Evolutionary conservation across 2,888 invertebrate genomes (phyloP), one percentile per base, ranked within the genome.

Genomic region (Rotaria magnacalcarata): DNA sequence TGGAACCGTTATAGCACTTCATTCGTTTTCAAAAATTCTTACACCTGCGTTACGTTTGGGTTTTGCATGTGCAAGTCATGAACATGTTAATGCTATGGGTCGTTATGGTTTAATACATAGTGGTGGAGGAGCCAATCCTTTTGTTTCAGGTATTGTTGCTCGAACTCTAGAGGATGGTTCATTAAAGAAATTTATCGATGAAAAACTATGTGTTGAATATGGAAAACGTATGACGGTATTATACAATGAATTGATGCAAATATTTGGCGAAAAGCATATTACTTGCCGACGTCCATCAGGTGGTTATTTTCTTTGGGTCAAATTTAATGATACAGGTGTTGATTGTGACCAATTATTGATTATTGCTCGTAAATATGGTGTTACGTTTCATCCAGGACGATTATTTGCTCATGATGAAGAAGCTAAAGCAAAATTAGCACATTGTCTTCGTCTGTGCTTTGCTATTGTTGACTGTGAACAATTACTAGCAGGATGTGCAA

Each of bases 61-160:
- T 67, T 67, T 67, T 34, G 67, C 67, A 19, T 67, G 67, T 67
- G 67, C 67, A 34, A 67, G 67, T 67, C 67, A 67, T 67, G 67
- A 67, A 67, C 67, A 67, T 34, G 67, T 67, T 14, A 67, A 19
- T 34, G 67, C 67, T 3, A 67, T 67, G 67, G 14, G 34, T 34
- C 34, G 34, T 67, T 67, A 34, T 41, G 67, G 67, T 34, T 67
- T 67, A 27, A 67, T 67, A 34, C 67, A 67, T 34, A 67, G 67
- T 67, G 34, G 67, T 67, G 67, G 67, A 14, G 67, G 67, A 16
- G 67, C 67, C 6, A 67, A 34, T 67, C 34, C 67, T 14, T 67
- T 67, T 34, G 4, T 19, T 19, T 67, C 67, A 6, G 67, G 67
- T 41, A 67, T 67, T 67, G 67, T 67, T 34, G 67, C 34, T 67